Evolutionary conservation across 1,140 invertebrate species (phyloP), one percentile per base, ranked within the genome.

Genomic region (Eubasilissa regina): DNA sequence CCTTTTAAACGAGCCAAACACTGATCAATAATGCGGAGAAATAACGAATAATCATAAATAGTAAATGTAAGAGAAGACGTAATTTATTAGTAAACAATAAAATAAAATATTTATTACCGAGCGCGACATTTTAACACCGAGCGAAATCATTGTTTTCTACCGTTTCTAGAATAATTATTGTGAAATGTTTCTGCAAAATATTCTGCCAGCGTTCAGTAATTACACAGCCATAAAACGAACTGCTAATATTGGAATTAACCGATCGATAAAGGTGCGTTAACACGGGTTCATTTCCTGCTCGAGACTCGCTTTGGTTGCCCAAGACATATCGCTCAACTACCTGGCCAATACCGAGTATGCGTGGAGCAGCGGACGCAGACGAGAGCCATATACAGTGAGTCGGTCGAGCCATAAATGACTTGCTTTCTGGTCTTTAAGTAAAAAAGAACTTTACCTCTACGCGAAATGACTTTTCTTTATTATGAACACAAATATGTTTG

Each of bases 401-500:
- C 17, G 55, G 15, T 58, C 25, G 60, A 12, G 13, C 60, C 60
- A 64, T 58, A 58, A 19, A 21, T 1, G 4, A 21, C 17, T 6
- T 58, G 13, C 55, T 0, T 35, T 35, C 17, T 58, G 12, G 19
- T 25, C 60, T 64, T 62, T 64, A 64, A 17, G 10, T 6, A 13
- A 21, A 64, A 64, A 64, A 64, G 19, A 64, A 64, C 60, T 64
- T 13, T 64, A 64, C 60, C 1, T 64, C n/a, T 64, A 35, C n/a
- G 10, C 60, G 25, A 64, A 25, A 43, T 15, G 55, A 58, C 17
- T 64, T 64, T 64, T 64, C 60, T 64, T 64, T 43, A 64, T 64
- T 25, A 15, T 11, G 8, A 58, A 21, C 19, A 64, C 15, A 60
- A 60, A 64, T 64, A 64, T 21, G 35, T 64, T 43, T 9, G 19